Percentiles rank a stretch among this genome's conserved stretches.
Conservation (phyloP, 2,888 invertebrate genomes). For the Bombylius major region DNA sequence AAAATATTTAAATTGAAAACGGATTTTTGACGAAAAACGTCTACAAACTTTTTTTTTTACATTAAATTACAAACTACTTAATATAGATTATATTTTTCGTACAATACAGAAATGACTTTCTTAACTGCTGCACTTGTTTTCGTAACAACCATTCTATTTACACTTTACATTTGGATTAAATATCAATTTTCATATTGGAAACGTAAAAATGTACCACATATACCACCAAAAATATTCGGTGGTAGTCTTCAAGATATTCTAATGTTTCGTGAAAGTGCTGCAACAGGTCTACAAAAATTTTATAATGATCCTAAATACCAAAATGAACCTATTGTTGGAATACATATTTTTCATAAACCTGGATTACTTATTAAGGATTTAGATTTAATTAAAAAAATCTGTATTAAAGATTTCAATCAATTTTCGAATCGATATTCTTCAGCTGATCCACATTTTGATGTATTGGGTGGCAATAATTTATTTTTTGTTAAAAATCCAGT, state of each 20-base stretch:
- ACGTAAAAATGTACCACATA: constrained; percentile 29
- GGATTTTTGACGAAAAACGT: too few relatives aligned
- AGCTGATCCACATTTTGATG: constrained; percentile 28
- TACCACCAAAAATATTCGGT: constrained; percentile 32
- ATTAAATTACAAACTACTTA: too few relatives aligned
- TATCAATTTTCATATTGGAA: constrained; percentile 21
- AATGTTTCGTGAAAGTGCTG: constrained; percentile 22
- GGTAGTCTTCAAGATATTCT: constrained; percentile 35
- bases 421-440: constrained; percentile 31
- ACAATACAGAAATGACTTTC: background rate
- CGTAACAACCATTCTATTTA: background rate
- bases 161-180: background rate
- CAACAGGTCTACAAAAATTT: constrained; percentile 28
- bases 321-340: constrained; percentile 28
- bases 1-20: too few relatives aligned
- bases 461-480: constrained; percentile 33
- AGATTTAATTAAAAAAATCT: constrained; percentile 35
- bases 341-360: constrained; percentile 37
- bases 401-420: constrained; percentile 38
- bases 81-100: too few relatives aligned
- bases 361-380: constrained; percentile 35
- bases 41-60: too few relatives aligned
- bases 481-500: constrained; percentile 35
- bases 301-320: constrained; percentile 26
- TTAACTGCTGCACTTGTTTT: background rate